Base-by-base conservation (phyloP, 2,113 vertebrate species). In the Thinocorus orbignyianus region DNA sequence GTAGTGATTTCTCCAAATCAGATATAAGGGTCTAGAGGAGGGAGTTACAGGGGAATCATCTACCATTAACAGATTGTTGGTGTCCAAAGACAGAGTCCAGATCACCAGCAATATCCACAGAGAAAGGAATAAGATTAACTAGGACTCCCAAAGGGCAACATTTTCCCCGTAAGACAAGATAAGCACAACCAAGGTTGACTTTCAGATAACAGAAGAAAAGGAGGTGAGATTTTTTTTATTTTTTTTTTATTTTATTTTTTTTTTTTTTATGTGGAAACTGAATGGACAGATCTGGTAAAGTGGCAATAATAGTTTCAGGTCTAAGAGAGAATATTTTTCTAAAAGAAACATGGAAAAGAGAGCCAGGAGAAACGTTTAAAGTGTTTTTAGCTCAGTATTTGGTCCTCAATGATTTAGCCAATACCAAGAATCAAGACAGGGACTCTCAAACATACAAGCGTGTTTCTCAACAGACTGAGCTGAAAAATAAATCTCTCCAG, bases 401-500 rank as follows among this genome's bases (percentile, higher is more conserved):
- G 39, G 17, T 71, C 51, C 70, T 88, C 51, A 9, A 0, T 0
- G 1, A 62, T n/a, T 62, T 57, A 82, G 24, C 26, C 76, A 48
- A 55, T 1, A 83, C 42, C 60, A 60, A 70, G 48, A 64, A 84
- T 17, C 28, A 71, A 88, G 61, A 48, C 13, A 37, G 41, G 46
- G n/a, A 66, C n/a, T 73, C 64, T 66, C 46, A 73, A 44, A 88
- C 42, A 79, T 66, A 54, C 58, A 25, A 86, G 46, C 1, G 0
- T 30, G 1, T 88, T 90, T 92, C 82, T 90, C 72, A 39, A 17
- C 48, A 84, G 77, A 7, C 57, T 71, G 57, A 95, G 76, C 41
- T 57, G 72, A 71, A 92, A 55, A 94, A 81, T 60, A n/a, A 72
- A 86, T 88, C 82, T 90, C 42, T 90, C 20, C 92, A 93, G 92